Evolutionary conservation across 2,888 invertebrate species (phyloP).

Genomic region (Willowsia nigromaculata): DNA sequence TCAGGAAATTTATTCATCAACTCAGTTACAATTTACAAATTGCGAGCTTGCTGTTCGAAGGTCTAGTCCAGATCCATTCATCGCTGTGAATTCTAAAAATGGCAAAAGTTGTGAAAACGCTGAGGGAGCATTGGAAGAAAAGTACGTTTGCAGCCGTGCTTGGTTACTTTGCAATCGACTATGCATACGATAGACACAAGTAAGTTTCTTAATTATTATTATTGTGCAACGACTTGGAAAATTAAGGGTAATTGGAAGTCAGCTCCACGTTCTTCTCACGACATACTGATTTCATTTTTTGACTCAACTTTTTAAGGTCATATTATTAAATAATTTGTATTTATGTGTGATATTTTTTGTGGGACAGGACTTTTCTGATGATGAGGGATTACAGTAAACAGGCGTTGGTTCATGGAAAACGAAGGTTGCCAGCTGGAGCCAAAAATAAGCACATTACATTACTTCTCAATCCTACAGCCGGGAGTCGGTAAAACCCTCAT

Average conservation of each 20-base stretch:
- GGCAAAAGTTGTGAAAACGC: slow-evolving; percentile 84
- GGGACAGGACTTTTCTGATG: slow-evolving; percentile 86
- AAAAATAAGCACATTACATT: slow-evolving; percentile 90
- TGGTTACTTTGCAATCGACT: slow-evolving; percentile 86
- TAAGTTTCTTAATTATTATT: slow-evolving; percentile 81
- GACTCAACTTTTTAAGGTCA: no score
- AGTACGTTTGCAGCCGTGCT: slow-evolving; percentile 86
- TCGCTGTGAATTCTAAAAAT: slow-evolving; percentile 1
- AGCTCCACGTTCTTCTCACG: no score
- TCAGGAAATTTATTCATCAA: no score
- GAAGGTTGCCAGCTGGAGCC: slow-evolving; percentile 83
- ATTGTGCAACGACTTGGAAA: not conserved
- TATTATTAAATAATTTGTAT: no score
- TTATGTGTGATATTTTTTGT: no score
- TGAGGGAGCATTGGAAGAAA: slow-evolving; percentile 95
- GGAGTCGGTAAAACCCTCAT: slow-evolving; percentile 87
- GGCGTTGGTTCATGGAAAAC: slow-evolving; percentile 87
- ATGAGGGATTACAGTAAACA: slow-evolving; percentile 90
- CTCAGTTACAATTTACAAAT: no score
- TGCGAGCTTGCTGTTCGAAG: no score
- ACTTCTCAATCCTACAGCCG: slow-evolving; percentile 94
- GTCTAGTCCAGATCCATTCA: not conserved
- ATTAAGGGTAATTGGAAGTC: no score
- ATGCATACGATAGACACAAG: slow-evolving; percentile 87
- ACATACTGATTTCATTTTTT: no score